Conservation (phyloP, 1,140 invertebrate genomes). For the Pseudachorutes palmiensis region DNA sequence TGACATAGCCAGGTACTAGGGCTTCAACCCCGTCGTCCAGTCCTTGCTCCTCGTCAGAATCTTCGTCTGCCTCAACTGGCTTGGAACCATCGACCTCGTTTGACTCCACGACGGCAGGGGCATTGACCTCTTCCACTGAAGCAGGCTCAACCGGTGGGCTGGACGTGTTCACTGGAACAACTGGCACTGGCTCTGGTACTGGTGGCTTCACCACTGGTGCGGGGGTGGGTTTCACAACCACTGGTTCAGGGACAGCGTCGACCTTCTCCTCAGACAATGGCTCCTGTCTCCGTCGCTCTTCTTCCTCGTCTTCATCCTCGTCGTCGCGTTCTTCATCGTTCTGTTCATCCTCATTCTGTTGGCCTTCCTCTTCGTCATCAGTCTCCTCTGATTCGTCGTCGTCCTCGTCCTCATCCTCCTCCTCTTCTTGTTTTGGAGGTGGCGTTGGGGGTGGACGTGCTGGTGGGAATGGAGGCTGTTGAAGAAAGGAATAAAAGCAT, state of each 20-base stretch:
- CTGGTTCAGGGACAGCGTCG: no score
- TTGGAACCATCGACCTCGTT: conserved; percentile 12
- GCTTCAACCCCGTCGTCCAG: conserved; percentile 29
- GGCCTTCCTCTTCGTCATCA: conserved; percentile 20
- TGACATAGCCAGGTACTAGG: conserved; percentile 37
- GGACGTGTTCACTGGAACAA: conserved; percentile 19
- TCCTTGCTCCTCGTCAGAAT: conserved; percentile 8
- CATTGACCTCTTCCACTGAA: conserved; percentile 16
- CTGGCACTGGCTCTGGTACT: neutral
- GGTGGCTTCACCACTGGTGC: neutral
- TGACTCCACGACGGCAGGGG: conserved; percentile 1
- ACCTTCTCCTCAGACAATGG: conserved; percentile 8
- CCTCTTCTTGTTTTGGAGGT: conserved; percentile 7
- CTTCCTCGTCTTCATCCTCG: conserved; percentile 26
- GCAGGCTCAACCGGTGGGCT: conserved; percentile 17
- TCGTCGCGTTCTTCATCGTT: conserved; percentile 25
- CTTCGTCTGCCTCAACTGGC: conserved; percentile 7
- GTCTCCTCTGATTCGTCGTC: conserved; percentile 30
- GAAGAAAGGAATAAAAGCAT: neutral
- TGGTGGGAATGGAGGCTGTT: conserved; percentile 34
- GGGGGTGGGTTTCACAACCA: no score
- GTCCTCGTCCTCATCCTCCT: conserved; percentile 29
- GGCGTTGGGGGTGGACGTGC: conserved; percentile 14
- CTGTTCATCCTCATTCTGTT: conserved; percentile 26
- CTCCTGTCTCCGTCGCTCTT: conserved; percentile 25